These are phyloP conservation scores for Atractosteus spatula DNA, from an alignment of 2,113 vertebrate species.

Conservation along the genomic window DNA sequence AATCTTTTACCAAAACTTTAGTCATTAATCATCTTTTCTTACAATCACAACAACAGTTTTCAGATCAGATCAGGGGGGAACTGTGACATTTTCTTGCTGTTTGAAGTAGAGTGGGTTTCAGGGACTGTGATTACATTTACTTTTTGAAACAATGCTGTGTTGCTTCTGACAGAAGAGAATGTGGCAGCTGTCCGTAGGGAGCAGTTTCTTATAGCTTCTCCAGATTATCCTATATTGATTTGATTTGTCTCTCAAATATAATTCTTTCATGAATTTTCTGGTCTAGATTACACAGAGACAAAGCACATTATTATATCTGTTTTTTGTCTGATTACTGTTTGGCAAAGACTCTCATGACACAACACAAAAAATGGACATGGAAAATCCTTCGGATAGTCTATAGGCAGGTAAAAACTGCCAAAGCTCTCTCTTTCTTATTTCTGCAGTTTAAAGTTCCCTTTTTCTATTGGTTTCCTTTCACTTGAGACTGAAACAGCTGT, in stretches of 20 bases:
- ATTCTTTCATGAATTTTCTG: conserved; percentile 2
- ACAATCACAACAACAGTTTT: no score
- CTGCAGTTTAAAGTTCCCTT: background rate
- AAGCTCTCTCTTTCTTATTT: background rate
- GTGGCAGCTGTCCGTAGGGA: background rate
- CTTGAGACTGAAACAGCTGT: background rate
- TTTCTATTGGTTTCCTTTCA: conserved; percentile 1
- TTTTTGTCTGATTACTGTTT: background rate
- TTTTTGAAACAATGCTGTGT: background rate
- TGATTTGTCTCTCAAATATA: conserved; percentile 3
- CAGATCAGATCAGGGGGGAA: no score
- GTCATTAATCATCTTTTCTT: no score
- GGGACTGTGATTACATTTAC: background rate
- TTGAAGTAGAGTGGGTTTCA: no score
- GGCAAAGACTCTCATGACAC: background rate
- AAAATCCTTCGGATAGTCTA: background rate
- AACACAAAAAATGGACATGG: no score
- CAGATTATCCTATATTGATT: background rate
- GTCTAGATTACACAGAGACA: background rate
- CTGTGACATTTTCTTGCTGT: no score
- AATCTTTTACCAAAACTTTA: no score
- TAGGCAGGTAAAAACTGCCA: background rate
- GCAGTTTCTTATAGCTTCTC: background rate
- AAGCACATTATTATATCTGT: background rate
- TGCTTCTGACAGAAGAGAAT: background rate